phyloP scores from a whole-genome alignment of 2,797 vertebrate genomes.

The Yasuhikotakia modesta region DNA sequence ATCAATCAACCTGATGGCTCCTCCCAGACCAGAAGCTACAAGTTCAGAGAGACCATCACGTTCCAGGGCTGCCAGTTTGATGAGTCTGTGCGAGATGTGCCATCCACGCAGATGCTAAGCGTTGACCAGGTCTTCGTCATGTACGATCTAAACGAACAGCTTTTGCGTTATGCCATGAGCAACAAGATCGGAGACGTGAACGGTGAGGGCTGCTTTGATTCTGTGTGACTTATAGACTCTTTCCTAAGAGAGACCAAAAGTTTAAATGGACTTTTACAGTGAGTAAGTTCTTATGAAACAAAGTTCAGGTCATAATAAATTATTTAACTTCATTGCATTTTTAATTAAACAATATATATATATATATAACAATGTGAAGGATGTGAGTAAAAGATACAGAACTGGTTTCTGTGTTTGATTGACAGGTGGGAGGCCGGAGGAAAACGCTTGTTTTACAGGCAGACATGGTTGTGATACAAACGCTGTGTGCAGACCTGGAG shows the following conservation, averaged over 20 bases:
- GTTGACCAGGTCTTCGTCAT: conserved; percentile 92
- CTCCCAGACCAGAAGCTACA: conserved; percentile 75
- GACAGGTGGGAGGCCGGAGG: conserved; percentile 76
- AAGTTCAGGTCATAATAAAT: no score
- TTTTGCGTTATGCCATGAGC: conserved; percentile 89
- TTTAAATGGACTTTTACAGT: no score
- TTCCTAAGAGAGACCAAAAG: no score
- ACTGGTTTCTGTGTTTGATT: neutral
- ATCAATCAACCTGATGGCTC: conserved; percentile 77
- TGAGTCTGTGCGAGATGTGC: conserved; percentile 46
- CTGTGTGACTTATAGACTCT: neutral
- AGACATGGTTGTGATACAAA: conserved; percentile 91
- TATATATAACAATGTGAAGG: no score
- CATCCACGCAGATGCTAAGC: conserved; percentile 85
- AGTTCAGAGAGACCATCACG: conserved; percentile 90
- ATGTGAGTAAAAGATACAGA: no score
- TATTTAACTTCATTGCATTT: no score
- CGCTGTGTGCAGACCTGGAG: conserved; percentile 80
- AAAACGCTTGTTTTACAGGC: conserved; percentile 91
- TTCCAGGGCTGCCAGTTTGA: conserved; percentile 85
- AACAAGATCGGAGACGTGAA: conserved; percentile 88
- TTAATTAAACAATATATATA: no score
- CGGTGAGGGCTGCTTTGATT: conserved; percentile 59
- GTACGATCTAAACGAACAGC: conserved; percentile 81
- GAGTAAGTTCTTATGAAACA: no score